These are phyloP conservation scores for Acrocephalus arundinaceus DNA, from an alignment of 2,113 vertebrate species.

Conservation along the genomic window DNA sequence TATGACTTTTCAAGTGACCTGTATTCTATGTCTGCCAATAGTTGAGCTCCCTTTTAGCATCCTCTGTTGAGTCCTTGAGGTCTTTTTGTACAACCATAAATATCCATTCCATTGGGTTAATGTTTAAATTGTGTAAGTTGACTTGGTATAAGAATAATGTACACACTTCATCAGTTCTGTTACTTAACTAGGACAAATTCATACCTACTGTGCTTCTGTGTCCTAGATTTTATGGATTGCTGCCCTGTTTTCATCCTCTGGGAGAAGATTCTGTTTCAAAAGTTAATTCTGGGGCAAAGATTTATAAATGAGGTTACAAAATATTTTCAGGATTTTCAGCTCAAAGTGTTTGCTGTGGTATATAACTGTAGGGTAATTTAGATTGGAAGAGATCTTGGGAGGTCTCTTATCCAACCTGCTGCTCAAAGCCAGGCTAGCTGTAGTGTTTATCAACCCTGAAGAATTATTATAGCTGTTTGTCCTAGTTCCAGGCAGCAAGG, in stretches of 20 bases:
- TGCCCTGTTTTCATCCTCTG: background rate
- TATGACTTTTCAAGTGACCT: background rate
- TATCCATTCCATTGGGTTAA: background rate
- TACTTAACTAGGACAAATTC: conserved; percentile 30
- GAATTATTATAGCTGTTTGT: background rate
- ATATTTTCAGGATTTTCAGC: background rate
- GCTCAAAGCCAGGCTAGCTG: background rate
- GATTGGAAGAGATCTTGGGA: background rate
- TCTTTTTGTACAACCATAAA: background rate
- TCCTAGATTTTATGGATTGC: conserved; percentile 23
- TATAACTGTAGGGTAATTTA: background rate
- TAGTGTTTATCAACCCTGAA: background rate
- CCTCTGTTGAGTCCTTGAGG: background rate
- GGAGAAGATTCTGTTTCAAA: conserved; percentile 21
- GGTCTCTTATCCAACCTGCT: background rate
- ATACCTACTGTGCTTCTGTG: background rate
- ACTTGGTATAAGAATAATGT: background rate
- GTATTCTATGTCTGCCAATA: background rate
- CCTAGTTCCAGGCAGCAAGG: background rate
- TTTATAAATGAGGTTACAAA: conserved; percentile 20
- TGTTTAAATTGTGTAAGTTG: background rate
- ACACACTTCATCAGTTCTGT: background rate
- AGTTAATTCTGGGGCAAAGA: conserved; percentile 11
- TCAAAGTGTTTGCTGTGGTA: background rate
- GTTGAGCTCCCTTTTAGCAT: background rate